phyloP scores from a whole-genome alignment of 2,797 vertebrate species.

The Crypturellus tataupa region DNA sequence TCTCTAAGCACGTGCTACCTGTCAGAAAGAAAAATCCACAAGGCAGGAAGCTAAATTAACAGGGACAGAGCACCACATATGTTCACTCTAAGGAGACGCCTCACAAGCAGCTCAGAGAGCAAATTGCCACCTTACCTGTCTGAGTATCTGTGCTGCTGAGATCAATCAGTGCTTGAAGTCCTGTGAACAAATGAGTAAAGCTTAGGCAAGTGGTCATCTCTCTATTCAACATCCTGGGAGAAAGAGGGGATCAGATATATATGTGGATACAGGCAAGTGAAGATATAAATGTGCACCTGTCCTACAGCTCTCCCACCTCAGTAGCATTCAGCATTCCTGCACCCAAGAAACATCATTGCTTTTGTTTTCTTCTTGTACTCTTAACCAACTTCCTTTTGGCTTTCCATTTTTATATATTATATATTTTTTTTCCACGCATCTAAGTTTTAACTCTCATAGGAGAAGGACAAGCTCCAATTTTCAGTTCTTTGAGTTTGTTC shows the following conservation, averaged over 20 bases:
- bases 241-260: too few species aligned
- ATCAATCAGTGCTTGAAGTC: not conserved
- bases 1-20: not conserved
- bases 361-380: accelerated
- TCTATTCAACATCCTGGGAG: not conserved
- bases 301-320: too few species aligned
- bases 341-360: not conserved
- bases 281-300: too few species aligned
- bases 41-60: not conserved
- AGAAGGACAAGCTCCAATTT: not conserved
- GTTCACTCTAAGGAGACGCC: not conserved
- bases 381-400: not conserved
- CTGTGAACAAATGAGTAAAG: not conserved
- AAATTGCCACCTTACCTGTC: not conserved
- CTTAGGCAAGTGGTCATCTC: not conserved
- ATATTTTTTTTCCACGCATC: not conserved
- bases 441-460: accelerated
- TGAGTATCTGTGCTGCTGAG: not conserved
- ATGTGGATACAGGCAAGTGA: too few species aligned
- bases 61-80: not conserved
- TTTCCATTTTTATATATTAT: not conserved
- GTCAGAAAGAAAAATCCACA: not conserved
- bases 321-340: not conserved
- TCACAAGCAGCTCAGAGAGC: not conserved
- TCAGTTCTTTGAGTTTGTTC: not conserved